These are phyloP conservation scores for Haliclona indistincta DNA, from an alignment of 37 sponge, comb jelly and placozoan genomes.

Conservation along the genomic window DNA sequence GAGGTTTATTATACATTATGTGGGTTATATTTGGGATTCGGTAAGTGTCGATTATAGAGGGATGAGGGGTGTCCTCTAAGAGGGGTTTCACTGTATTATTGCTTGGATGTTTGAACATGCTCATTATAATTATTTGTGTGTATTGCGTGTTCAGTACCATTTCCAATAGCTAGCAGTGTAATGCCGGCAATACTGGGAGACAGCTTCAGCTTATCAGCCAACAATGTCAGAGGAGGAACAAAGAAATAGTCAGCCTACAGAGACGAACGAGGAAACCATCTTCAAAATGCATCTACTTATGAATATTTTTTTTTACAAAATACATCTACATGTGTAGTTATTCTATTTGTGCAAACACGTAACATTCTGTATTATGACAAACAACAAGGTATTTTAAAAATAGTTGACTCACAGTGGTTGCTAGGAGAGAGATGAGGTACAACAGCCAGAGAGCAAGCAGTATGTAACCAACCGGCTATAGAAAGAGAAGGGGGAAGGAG, in stretches of 20 bases:
- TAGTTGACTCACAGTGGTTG: slow-evolving; percentile 72
- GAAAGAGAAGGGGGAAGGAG: not conserved
- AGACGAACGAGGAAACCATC: not conserved
- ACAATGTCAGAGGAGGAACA: slow-evolving; percentile 78
- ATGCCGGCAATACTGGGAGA: slow-evolving; percentile 85
- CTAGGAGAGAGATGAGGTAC: slow-evolving; percentile 81
- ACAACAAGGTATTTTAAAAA: not conserved
- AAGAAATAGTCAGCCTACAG: slow-evolving; percentile 81
- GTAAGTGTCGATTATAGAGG: no score
- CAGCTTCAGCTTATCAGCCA: slow-evolving; percentile 68
- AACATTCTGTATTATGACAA: not conserved
- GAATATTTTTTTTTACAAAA: no score
- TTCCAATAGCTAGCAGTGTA: slow-evolving; percentile 83
- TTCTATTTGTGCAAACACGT: slow-evolving; percentile 2
- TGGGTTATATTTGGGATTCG: no score
- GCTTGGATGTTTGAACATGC: no score
- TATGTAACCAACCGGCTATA: slow-evolving; percentile 58
- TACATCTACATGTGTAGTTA: not conserved
- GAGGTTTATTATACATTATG: no score
- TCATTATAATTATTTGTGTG: no score
- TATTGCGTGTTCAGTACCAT: slow-evolving; percentile 44
- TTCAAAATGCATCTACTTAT: not conserved
- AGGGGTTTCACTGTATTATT: no score
- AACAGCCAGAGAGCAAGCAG: slow-evolving; percentile 76
- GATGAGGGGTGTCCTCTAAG: no score